phyloP scores from a whole-genome alignment of 2,797 vertebrate species.

The Antrozous pallidus region DNA sequence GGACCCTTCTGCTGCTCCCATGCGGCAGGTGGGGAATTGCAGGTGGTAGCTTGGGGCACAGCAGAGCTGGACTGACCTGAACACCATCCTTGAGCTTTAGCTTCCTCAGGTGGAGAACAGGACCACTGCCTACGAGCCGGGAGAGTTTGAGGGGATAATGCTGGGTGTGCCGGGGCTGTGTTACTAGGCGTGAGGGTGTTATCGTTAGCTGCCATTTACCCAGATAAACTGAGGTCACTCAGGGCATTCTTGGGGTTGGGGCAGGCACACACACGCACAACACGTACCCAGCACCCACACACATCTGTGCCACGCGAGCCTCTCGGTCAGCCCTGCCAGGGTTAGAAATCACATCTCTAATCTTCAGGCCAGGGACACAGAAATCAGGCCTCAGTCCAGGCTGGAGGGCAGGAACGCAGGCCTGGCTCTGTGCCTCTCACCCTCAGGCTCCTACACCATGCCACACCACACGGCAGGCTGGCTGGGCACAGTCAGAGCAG shows the following conservation, averaged over 20 bases:
- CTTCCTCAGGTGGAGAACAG: not conserved
- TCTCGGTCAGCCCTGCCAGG: not conserved
- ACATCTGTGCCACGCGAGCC: not conserved
- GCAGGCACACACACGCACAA: not conserved
- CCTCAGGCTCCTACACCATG: not conserved
- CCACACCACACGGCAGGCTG: not conserved
- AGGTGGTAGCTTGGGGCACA: too few species aligned
- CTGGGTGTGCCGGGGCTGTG: not conserved
- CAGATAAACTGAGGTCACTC: not conserved
- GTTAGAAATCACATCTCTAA: not conserved
- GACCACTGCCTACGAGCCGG: not conserved
- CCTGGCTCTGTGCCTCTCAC: not conserved
- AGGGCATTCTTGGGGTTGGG: not conserved
- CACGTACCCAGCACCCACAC: not conserved
- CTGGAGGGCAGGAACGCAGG: not conserved
- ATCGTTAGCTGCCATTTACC: not conserved
- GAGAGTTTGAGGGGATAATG: not conserved
- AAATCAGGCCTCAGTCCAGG: not conserved
- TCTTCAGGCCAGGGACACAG: not conserved
- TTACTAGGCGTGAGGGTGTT: not conserved
- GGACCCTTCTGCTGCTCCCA: not conserved
- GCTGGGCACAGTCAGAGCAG: not conserved
- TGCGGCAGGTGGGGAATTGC: fast-evolving
- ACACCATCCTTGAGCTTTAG: not conserved
- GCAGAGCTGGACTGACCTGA: not conserved